phyloP scores from a whole-genome alignment of 1,140 invertebrate genomes.

The Aradophagus sp. region DNA sequence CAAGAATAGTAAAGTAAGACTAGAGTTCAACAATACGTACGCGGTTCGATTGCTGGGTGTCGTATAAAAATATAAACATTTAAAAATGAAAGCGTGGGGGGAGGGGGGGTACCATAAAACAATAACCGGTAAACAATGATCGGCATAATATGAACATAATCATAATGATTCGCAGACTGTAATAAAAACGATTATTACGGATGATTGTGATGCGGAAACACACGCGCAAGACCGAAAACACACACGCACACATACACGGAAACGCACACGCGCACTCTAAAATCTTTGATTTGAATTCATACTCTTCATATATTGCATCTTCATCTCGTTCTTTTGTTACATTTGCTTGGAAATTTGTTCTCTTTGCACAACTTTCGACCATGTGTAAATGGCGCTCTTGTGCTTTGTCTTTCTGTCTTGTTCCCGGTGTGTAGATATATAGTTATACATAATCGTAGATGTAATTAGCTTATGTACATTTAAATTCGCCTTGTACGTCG shows the following conservation, averaged over 20 bases:
- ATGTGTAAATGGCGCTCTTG: slow-evolving; percentile 7
- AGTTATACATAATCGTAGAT: too few species aligned
- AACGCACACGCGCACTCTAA: background rate
- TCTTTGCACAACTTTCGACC: slow-evolving; percentile 19
- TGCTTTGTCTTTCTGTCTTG: slow-evolving; percentile 5
- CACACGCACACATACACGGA: slow-evolving; percentile 3
- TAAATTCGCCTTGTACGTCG: too few species aligned
- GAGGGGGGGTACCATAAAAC: slow-evolving; percentile 55
- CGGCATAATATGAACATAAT: slow-evolving; percentile 6
- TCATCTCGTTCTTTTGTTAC: too few species aligned
- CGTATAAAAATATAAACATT: slow-evolving; percentile 74
- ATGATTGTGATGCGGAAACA: slow-evolving; percentile 19
- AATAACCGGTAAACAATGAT: slow-evolving; percentile 25
- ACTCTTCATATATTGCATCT: background rate
- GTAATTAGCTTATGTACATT: too few species aligned
- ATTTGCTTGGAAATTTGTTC: slow-evolving; percentile 17
- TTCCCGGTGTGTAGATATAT: too few species aligned
- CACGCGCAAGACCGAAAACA: slow-evolving; percentile 15
- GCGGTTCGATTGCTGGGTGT: slow-evolving; percentile 62
- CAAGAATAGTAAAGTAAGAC: slow-evolving; percentile 71
- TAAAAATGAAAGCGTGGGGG: slow-evolving; percentile 66
- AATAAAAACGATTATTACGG: slow-evolving; percentile 20
- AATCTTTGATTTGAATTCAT: background rate
- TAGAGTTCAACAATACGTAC: slow-evolving; percentile 74
- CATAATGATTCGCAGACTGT: slow-evolving; percentile 12